These are phyloP conservation scores for Callyntrura guangdongensis DNA, from an alignment of 2,888 invertebrate species.

Conservation along the genomic window DNA sequence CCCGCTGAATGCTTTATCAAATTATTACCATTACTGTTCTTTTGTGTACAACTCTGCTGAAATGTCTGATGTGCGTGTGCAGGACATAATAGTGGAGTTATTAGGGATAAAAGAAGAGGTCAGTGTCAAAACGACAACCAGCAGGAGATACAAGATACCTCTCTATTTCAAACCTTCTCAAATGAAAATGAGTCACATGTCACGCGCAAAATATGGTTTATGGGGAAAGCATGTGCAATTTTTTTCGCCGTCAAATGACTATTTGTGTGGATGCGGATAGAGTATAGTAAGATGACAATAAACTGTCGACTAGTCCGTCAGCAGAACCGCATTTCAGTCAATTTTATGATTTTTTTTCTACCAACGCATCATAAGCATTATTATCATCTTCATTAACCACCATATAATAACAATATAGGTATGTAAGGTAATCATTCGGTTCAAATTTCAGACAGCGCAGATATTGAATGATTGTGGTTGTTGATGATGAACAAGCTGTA, in stretches of 20 bases:
- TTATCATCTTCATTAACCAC: not conserved
- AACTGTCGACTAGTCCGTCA: slow-evolving; percentile 72
- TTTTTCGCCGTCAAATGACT: not conserved
- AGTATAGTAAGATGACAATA: slow-evolving; percentile 45
- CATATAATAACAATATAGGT: not conserved
- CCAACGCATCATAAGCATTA: slow-evolving; percentile 3
- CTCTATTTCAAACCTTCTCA: not conserved
- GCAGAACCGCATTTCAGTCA: slow-evolving; percentile 68
- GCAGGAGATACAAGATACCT: slow-evolving; percentile 5
- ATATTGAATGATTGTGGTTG: not conserved
- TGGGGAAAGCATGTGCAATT: slow-evolving; percentile 16
- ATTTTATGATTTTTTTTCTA: slow-evolving; percentile 61
- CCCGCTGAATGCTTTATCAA: slow-evolving; percentile 1
- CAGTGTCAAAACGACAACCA: slow-evolving; percentile 56
- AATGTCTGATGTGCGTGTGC: not conserved
- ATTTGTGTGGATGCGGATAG: not conserved
- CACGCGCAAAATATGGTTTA: not conserved
- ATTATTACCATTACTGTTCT: not conserved
- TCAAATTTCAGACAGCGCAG: not conserved
- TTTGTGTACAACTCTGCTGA: not conserved
- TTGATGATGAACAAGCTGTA: not conserved
- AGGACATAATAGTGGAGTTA: slow-evolving; percentile 29
- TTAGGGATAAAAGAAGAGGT: slow-evolving; percentile 48
- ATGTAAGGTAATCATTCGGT: not conserved
- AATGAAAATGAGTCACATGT: slow-evolving; percentile 1